Base-by-base conservation (phyloP, 2,888 invertebrate genomes). In the Apodemia zela region DNA sequence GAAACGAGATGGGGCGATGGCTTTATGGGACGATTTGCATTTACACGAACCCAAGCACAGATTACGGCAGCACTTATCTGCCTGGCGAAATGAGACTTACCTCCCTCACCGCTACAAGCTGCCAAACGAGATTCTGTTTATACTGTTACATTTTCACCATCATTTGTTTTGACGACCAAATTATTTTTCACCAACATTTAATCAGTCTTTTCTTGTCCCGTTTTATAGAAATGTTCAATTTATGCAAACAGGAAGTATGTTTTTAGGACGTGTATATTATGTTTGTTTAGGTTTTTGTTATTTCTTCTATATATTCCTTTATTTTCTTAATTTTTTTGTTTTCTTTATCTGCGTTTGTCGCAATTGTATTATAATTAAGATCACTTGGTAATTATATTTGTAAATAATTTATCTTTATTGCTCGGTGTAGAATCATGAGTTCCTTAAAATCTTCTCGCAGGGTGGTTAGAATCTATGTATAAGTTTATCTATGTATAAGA, bases 11-110 rank as follows among this genome's bases (percentile, higher is more conserved):
- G 73, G 75, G 75, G 74, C 79, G 79, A 86, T 85, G 85, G 88
- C 88, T 88, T 91, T 90, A 90, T 89, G 83, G 87, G 84, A 88
- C 89, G 83, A 91, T 91, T 91, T 91, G 89, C 91, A 91, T 91
- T 91, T 90, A 90, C 91, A 90, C 89, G 89, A 87, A 86, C 87
- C 82, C 81, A 77, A 81, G 87, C 86, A 85, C 85, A 88, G 89
- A 90, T 90, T 90, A 90, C 87, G 84, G 79, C 80, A 85, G 87
- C 83, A 87, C 87, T 90, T 89, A 89, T 87, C 87, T 89, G 77
- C 82, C 84, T 82, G 82, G 79, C 82, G 82, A 88, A 90, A 89
- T 85, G 85, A 88, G 81, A 75, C 78, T 77, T 78, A 73, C 47
- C 47, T 47, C 47, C 80, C 77, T 76, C 78, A 73, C 74, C 72